These are phyloP conservation scores for Temnothorax rugatulus DNA, from an alignment of 2,888 invertebrate genomes.

Conservation along the genomic window DNA sequence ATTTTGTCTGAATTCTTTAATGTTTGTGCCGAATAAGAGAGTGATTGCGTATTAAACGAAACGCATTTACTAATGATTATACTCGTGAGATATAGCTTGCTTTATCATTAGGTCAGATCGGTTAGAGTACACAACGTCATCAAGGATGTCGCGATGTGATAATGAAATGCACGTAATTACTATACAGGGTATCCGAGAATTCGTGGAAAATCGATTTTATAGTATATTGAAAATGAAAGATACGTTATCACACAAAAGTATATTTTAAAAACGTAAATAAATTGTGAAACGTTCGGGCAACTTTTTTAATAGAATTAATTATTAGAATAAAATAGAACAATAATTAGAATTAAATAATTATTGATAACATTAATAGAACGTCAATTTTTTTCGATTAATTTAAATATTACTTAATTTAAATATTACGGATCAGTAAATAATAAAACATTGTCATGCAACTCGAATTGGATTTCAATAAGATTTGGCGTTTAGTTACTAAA, in stretches of 20 bases:
- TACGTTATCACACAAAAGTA: not conserved
- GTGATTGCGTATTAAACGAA: not conserved
- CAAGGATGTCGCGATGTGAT: conserved; percentile 1
- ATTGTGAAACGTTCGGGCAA: not conserved
- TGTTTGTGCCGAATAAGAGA: not conserved
- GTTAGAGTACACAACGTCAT: not conserved
- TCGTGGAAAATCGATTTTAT: not conserved
- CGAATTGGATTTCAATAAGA: not conserved
- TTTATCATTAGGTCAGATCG: conserved; percentile 12
- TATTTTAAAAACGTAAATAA: no score
- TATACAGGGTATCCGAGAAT: not conserved
- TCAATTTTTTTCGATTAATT: not conserved
- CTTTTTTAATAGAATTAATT: not conserved
- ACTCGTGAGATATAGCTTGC: not conserved
- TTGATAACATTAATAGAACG: not conserved
- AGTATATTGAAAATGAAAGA: not conserved
- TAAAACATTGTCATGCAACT: not conserved
- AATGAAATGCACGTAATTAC: not conserved
- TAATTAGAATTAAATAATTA: not conserved
- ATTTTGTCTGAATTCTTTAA: not conserved
- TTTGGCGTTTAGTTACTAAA: not conserved
- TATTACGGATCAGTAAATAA: not conserved
- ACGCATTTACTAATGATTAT: not conserved
- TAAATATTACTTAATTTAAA: not conserved
- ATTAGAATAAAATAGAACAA: not conserved